Conservation (phyloP, 2,888 invertebrate genomes). For the Nomada hirtipes region DNA sequence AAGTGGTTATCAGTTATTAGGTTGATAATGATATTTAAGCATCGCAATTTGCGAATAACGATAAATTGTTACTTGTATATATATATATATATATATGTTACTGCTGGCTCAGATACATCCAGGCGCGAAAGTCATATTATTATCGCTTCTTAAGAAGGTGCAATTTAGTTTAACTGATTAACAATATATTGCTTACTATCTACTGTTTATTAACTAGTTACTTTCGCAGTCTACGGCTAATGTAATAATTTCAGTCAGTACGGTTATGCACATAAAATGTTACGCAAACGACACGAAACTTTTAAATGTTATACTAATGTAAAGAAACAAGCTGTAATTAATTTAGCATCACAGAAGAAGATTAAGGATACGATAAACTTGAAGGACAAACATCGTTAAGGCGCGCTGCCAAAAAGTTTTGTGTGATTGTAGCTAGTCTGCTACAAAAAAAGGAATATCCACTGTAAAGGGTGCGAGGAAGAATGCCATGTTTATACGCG, state of each 20-base stretch:
- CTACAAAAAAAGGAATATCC: conserved; percentile 60
- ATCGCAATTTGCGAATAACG: conserved; percentile 45
- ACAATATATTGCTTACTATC: conserved; percentile 34
- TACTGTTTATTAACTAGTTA: conserved; percentile 24
- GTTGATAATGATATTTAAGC: conserved; percentile 49
- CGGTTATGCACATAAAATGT: conserved; percentile 4
- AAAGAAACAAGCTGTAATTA: conserved; percentile 9
- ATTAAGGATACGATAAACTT: conserved; percentile 5
- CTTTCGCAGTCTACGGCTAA: conserved; percentile 1
- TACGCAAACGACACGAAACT: conserved; percentile 1
- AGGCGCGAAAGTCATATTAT: conserved; percentile 20
- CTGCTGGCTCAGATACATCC: conserved; percentile 61
- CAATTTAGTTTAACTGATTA: conserved; percentile 59
- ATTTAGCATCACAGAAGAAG: conserved; percentile 9
- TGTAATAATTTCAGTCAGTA: conserved; percentile 8
- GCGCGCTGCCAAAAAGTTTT: conserved; percentile 72
- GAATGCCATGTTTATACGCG: conserved; percentile 69
- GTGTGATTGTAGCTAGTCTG: conserved; percentile 74
- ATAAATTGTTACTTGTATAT: conserved; percentile 48
- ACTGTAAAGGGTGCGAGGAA: conserved; percentile 67
- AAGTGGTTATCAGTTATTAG: conserved; percentile 32
- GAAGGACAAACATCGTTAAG: conserved; percentile 53
- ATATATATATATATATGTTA: conserved; percentile 21
- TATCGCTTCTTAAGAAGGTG: conserved; percentile 50
- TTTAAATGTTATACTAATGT: conserved; percentile 12